Base-by-base conservation (phyloP, 2,797 vertebrate genomes). In the Pyrocephalus nanus region DNA sequence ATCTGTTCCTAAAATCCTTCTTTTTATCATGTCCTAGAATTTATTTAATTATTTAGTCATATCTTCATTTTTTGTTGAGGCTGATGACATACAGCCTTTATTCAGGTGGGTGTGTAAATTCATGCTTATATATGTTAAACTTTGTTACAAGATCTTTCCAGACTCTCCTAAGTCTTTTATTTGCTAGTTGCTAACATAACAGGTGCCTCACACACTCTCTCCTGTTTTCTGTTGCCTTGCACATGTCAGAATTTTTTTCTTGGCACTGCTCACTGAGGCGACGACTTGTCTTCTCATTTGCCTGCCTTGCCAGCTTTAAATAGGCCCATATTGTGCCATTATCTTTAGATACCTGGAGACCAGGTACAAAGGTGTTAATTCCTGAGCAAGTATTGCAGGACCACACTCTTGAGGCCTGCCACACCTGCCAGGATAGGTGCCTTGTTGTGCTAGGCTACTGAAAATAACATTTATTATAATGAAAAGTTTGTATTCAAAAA, bases 1-100 rank as follows among this genome's bases (percentile, higher is more conserved):
- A 54, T 79, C 67, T 86, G 42, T 88, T 65, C 61, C 54, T 50
- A 61, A 51, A 88, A 85, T 60, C 27, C 9, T 82, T 45, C 15
- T 88, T 95, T 84, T 66, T 58, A 43, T 62, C 36, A 30, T 72
- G 47, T 38, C 22, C 60, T 70, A 53, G 25, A 76, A 43, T 55
- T 72, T 69, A 76, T 78, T 93, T 78, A 72, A 78, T 91, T 77
- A 79, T 96, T 91, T 88, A 88, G 50, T 10, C 8, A 26, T 23
- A 25, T 2, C 0, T 91, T 86, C 34, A 15, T 51, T 84, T 58
- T 43, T 91, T 92, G 23, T 40, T 76, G 80, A 36, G 77, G 65
- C 50, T 53, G 66, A 50, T 14, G 54, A n/a, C 26, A 36, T 40
- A 20, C 34, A 84, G 67, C 36, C 58, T 90, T 42, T 85, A 34